Evolutionary conservation across 2,797 vertebrate genomes (phyloP), one percentile per base, ranked within the genome.

Genomic region (Oryzias sinensis): DNA sequence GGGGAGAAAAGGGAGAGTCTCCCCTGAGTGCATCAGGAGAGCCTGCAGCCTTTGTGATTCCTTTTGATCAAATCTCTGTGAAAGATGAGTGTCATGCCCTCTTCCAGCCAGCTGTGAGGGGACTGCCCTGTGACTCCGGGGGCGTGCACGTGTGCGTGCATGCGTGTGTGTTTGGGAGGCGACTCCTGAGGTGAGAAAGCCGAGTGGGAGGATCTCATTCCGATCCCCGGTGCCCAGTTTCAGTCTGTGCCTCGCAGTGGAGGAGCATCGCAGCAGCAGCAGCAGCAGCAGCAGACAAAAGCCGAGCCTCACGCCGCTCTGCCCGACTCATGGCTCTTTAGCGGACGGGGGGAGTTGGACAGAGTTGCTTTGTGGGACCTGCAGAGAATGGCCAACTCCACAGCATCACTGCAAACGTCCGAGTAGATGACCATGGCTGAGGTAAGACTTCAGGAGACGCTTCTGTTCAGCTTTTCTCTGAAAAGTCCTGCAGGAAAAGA

Each of bases 41-140:
- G 93, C 92, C 93, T 91, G 84, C 70, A 93, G 94, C 93, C 91
- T 92, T 90, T 89, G 90, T 89, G 91, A 92, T 94, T 91, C 91
- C 91, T 95, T 96, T 96, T 95, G 94, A 96, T 96, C 94, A 94
- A 90, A 94, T 93, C 92, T 93, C 89, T 94, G 94, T 94, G 94
- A 95, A 94, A 93, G 95, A 96, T 96, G 93, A 95, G 95, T 94
- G 94, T 94, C 93, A 88, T 93, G 93, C 90, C 92, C 93, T 90
- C 90, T 88, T 85, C 87, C 68, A 93, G 91, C 92, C 92, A 93
- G 93, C 93, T 94, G 93, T 93, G 93, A 91, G 92, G 93, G 92
- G 93, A 93, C 93, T 93, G 93, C 92, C 90, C 92, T 91, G 92
- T 90, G 91, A 91, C 93, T 91, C 87, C 58, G 83, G 90, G 89